Evolutionary conservation across 1,140 invertebrate species (phyloP).

Genomic region (Muscidifurax raptorellus): DNA sequence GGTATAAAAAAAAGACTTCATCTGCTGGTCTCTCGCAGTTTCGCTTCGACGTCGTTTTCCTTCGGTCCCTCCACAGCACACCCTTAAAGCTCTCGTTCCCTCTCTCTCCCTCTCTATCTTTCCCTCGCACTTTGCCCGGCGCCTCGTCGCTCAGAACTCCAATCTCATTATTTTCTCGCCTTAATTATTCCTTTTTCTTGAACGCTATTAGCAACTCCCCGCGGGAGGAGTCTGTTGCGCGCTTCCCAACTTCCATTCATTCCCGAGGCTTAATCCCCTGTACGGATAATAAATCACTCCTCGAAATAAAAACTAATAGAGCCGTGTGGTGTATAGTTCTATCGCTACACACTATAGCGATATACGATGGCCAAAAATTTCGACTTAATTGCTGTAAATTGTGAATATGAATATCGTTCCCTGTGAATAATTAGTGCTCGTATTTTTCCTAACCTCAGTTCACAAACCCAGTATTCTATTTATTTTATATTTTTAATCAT

Average conservation of each 20-base stretch:
- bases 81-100: not conserved
- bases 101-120: too few species aligned
- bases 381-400: too few species aligned
- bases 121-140: not conserved
- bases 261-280: conserved; percentile 53
- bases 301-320: conserved; percentile 40
- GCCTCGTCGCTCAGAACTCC: conserved; percentile 39
- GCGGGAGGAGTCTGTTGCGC: conserved; percentile 53
- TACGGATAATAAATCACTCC: conserved; percentile 54
- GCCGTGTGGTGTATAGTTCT: not conserved
- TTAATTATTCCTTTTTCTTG: conserved; percentile 65
- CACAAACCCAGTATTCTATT: too few species aligned
- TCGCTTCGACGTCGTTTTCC: conserved; percentile 28
- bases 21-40: conserved; percentile 26
- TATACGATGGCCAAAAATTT: too few species aligned
- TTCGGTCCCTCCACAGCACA: not conserved
- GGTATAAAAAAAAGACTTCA: not conserved
- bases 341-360: not conserved
- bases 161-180: conserved; percentile 63
- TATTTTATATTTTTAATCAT: too few species aligned
- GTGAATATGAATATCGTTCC: too few species aligned
- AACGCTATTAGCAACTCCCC: conserved; percentile 62
- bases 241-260: conserved; percentile 56
- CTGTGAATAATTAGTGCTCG: too few species aligned
- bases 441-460: too few species aligned